Conservation (phyloP, 2,888 invertebrate species). For the Scelioninae gen. 1 region DNA sequence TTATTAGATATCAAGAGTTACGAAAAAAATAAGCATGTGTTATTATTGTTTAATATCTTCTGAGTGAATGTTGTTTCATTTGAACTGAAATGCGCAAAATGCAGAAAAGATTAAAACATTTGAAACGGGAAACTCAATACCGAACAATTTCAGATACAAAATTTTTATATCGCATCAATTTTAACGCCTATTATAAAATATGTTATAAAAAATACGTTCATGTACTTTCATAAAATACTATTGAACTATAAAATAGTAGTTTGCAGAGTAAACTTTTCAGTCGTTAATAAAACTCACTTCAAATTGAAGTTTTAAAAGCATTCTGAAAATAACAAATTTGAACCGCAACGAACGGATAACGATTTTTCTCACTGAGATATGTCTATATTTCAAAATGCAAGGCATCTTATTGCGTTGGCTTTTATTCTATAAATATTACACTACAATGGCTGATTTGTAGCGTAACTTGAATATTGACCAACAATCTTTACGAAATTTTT, state of each 20-base stretch:
- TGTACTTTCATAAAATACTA: constrained; percentile 6
- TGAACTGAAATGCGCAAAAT: not conserved
- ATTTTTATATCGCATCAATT: not conserved
- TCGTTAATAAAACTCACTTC: not conserved
- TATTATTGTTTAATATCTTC: not conserved
- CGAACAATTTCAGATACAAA: not conserved
- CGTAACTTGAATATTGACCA: constrained; percentile 13
- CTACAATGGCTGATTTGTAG: constrained; percentile 51
- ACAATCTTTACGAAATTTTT: no score
- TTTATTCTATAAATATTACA: constrained; percentile 24
- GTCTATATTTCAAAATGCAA: constrained; percentile 5
- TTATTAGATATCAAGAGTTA: not conserved
- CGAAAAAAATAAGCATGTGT: not conserved
- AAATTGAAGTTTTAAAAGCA: not conserved
- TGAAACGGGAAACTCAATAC: not conserved
- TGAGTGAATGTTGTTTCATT: not conserved
- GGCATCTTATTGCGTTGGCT: constrained; percentile 14
- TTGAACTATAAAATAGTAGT: not conserved
- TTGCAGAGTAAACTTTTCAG: not conserved
- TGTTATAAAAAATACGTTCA: constrained; percentile 12
- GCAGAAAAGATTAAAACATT: not conserved
- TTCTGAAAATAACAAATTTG: not conserved
- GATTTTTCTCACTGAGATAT: not conserved
- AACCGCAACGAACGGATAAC: not conserved
- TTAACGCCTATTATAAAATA: constrained; percentile 1